phyloP scores from a whole-genome alignment of 2,797 vertebrate species.

The Potorous gilbertii region DNA sequence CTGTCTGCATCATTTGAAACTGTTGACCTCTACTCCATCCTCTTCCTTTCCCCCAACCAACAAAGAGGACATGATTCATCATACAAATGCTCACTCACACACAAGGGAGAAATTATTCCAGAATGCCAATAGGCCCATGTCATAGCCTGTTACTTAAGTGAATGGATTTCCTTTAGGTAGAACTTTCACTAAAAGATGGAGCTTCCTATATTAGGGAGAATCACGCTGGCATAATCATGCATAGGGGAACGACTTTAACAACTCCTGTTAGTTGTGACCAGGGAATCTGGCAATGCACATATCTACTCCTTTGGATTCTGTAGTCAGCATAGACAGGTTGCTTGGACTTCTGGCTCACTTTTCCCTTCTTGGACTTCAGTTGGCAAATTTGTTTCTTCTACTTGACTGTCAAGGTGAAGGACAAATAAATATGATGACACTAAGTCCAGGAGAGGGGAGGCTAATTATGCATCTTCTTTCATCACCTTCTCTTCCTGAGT shows the following conservation, averaged over 20 bases:
- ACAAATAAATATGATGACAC: no score
- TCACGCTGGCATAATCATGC: neutral
- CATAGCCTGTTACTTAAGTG: neutral
- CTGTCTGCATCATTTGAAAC: neutral
- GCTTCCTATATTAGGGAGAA: neutral
- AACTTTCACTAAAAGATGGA: neutral
- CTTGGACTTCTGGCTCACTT: neutral
- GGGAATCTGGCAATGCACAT: neutral
- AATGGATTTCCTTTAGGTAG: neutral
- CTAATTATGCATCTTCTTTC: neutral
- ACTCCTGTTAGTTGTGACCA: neutral
- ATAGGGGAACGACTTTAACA: neutral
- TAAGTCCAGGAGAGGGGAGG: neutral
- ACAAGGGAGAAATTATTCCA: neutral
- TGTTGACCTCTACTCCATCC: neutral
- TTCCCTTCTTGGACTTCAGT: neutral
- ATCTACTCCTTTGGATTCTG: no score
- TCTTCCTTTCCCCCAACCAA: neutral
- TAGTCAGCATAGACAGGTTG: neutral
- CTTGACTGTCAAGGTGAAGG: neutral
- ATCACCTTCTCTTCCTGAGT: neutral
- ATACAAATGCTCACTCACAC: neutral
- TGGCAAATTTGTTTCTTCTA: neutral
- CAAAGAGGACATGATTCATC: neutral
- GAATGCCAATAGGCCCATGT: neutral